Conservation (phyloP, 2,113 vertebrate genomes). For the Anarhynchus alexandrinus region DNA sequence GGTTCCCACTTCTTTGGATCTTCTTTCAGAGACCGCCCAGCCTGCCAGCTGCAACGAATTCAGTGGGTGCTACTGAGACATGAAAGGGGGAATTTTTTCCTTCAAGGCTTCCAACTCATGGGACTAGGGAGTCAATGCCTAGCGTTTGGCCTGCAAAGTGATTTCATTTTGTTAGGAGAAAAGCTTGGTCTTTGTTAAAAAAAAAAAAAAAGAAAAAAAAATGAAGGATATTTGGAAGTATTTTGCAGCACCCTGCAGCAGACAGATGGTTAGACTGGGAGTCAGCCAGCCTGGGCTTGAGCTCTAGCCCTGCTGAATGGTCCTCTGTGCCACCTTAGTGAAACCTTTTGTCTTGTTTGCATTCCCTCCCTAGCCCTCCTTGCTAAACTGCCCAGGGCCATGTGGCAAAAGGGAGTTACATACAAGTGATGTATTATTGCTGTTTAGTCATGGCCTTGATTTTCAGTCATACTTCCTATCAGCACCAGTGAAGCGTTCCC, state of each 20-base stretch:
- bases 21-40: conserved; percentile 5
- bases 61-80: neutral
- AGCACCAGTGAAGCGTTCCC: neutral
- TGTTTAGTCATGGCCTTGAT: neutral
- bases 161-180: neutral
- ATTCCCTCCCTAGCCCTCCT: neutral
- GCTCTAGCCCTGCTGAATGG: neutral
- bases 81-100: neutral
- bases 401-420: neutral
- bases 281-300: neutral
- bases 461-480: neutral
- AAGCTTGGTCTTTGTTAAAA: neutral
- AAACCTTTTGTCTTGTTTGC: neutral
- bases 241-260: neutral
- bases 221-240: neutral
- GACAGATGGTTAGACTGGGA: neutral
- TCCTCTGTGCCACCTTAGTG: neutral
- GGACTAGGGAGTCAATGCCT: neutral
- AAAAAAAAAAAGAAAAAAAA: too few species aligned
- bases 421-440: neutral
- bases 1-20: neutral
- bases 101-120: neutral
- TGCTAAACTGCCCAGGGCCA: neutral
- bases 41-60: conserved; percentile 16
- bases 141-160: neutral